Conservation (phyloP, 92 coral and sea anemone species). For the Epizoanthus rinbou region DNA sequence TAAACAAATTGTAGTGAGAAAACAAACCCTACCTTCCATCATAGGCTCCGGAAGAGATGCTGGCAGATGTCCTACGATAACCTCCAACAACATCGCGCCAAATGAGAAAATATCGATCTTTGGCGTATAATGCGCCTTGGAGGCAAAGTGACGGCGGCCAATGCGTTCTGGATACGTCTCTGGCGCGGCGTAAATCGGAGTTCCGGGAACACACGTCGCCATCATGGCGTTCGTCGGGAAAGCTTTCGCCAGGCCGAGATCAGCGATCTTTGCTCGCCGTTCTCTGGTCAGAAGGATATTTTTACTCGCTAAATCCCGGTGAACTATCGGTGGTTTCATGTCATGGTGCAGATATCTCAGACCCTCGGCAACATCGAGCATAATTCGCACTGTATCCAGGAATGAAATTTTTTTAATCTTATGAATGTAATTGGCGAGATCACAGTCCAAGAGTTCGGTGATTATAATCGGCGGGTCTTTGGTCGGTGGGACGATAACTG, state of each 20-base stretch:
- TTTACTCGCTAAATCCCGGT: slow-evolving; percentile 83
- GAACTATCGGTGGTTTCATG: slow-evolving; percentile 59
- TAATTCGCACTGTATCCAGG: slow-evolving; percentile 66
- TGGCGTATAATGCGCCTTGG: slow-evolving; percentile 66
- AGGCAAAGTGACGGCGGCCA: slow-evolving; percentile 27
- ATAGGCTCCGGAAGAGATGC: slow-evolving; percentile 58
- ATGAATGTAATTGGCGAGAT: slow-evolving; percentile 63
- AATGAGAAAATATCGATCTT: slow-evolving; percentile 88
- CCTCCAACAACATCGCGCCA: slow-evolving; percentile 78
- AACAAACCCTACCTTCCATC: slow-evolving; percentile 48
- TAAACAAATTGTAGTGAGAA: no score
- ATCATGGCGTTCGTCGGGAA: slow-evolving; percentile 83
- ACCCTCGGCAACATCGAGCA: slow-evolving; percentile 82
- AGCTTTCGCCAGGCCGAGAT: slow-evolving; percentile 78
- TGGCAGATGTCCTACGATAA: slow-evolving; percentile 83
- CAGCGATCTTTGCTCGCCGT: slow-evolving; percentile 80
- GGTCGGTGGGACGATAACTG: slow-evolving; percentile 65
- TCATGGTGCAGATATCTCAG: slow-evolving; percentile 65
- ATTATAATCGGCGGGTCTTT: slow-evolving; percentile 75
- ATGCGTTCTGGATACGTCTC: slow-evolving; percentile 67
- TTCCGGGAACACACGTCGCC: slow-evolving; percentile 79
- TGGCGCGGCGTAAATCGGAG: slow-evolving; percentile 83
- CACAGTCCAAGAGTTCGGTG: slow-evolving; percentile 70
- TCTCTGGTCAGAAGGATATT: slow-evolving; percentile 64
- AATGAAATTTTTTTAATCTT: slow-evolving; percentile 53